Evolutionary conservation across 2,888 invertebrate genomes (phyloP), one percentile per base, ranked within the genome.

Genomic region (Nesidiocoris tenuis): DNA sequence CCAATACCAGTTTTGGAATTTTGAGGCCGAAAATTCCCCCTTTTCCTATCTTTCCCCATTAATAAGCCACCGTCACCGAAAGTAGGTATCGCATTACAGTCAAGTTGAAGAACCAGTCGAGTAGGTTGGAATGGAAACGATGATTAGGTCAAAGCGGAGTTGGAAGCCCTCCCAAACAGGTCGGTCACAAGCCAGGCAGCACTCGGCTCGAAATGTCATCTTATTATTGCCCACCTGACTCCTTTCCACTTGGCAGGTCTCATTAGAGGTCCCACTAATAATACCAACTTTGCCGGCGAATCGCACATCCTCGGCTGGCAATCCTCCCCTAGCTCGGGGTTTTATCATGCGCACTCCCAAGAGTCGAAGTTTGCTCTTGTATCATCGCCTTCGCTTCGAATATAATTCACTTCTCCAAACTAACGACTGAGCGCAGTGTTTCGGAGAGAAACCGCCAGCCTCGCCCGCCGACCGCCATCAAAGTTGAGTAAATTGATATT

Each of bases 181-280:
- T 39, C 39, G 39, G 39, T 39, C 39, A 39, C 39, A 7, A 39
- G 39, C 39, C 12, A n/a, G n/a, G n/a, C n/a, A 16, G n/a, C 17
- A n/a, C 56, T 23, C 56, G n/a, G 57, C 24, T 59, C 24, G 57
- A 70, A 70, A 70, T 70, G 70, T 70, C 70, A 70, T 70, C 59
- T 70, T 70, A 70, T 70, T 70, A 70, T 70, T 70, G 59, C 70
- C 59, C 70, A 70, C 59, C 70, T 70, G 70, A 70, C 70, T 70
- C 70, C 39, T 39, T 39, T 12, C 39, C 70, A 70, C 57, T 70
- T 70, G 70, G 70, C 70, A 70, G 70, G 59, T 70, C 70, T 70
- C 70, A 70, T 70, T 70, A 70, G 70, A 54, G 39, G 39, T 23
- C 67, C 21, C 67, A 67, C 67, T 67, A 67, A 67, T 67, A 67